Evolutionary conservation across 2,888 invertebrate species (phyloP).

Genomic region (Dryocosmus kuriphilus): DNA sequence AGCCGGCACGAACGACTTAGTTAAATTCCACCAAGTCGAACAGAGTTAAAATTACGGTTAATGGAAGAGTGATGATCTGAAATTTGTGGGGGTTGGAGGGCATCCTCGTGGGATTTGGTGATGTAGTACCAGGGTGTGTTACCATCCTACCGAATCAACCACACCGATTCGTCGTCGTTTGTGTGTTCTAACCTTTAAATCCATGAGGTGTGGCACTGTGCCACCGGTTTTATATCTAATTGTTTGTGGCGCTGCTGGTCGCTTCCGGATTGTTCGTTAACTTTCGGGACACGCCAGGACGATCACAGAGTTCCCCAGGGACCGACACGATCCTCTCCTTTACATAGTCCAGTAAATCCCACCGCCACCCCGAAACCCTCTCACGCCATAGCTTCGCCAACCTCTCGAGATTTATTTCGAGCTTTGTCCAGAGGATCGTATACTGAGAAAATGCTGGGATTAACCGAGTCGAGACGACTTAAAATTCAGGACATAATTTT

Average conservation of each 20-base stretch:
- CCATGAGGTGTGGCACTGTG: constrained; percentile 54
- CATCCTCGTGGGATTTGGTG: constrained; percentile 54
- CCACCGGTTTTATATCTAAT: constrained; percentile 64
- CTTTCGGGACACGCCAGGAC: constrained; percentile 51
- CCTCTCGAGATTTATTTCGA: constrained; percentile 58
- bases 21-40: constrained; percentile 48
- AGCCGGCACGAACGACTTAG: not conserved
- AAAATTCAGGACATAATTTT: constrained; percentile 60
- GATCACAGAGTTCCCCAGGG: constrained; percentile 54
- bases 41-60: constrained; percentile 55
- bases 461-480: constrained; percentile 53
- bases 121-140: constrained; percentile 53
- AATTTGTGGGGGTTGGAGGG: constrained; percentile 40
- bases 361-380: constrained; percentile 6
- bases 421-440: constrained; percentile 56
- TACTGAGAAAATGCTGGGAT: constrained; percentile 50
- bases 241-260: constrained; percentile 61
- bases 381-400: constrained; percentile 30
- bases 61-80: constrained; percentile 41
- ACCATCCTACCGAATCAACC: constrained; percentile 48
- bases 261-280: constrained; percentile 55
- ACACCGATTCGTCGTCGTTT: constrained; percentile 55
- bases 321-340: constrained; percentile 47
- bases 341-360: constrained; percentile 34
- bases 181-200: constrained; percentile 58